Base-by-base conservation (phyloP, 1,140 invertebrate genomes). In the Cryptotermes secundus region DNA sequence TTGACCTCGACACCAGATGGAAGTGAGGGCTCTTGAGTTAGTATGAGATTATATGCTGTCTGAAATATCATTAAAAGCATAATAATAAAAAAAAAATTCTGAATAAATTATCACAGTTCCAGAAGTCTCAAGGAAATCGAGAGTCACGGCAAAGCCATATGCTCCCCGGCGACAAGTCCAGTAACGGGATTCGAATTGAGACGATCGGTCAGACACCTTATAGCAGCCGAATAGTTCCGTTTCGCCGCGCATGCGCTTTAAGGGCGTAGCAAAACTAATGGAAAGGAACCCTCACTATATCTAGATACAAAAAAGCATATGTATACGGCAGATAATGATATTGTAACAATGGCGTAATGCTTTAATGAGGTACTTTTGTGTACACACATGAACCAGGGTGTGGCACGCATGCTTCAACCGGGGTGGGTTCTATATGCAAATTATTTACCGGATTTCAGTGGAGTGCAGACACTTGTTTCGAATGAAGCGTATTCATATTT, bases 341-440 rank as follows among this genome's bases (percentile, higher is more conserved):
- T n/a, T 72, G 14, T 72, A 72, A 72, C 59, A 72, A 72, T 72
- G 14, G 59, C 0, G 59, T n/a, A 72, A 72, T 72, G 59, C 59
- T 72, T 31, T 72, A 72, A 72, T 72, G 59, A 72, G 59, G 59
- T n/a, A 26, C 59, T 16, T 72, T 72, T 72, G 59, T 72, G 59
- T 72, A 72, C 59, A 72, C 59, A 72, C 59, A 72, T 72, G 59
- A 14, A 72, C 59, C 59, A n/a, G 59, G 59, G 59, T n/a, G 59
- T 72, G 59, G 59, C 59, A 10, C 59, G 14, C 26, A 31, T 31
- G 59, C n/a, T 72, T 72, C 26, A 31, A 31, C 59, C 59, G 59
- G n/a, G n/a, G 59, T 72, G 59, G 59, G 59, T 72, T 72, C 59
- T 72, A 72, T 72, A 72, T 72, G 59, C 59, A 72, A 72, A 72